These are phyloP conservation scores for Acridotheres tristis DNA, from an alignment of 2,797 vertebrate genomes.

Conservation along the genomic window DNA sequence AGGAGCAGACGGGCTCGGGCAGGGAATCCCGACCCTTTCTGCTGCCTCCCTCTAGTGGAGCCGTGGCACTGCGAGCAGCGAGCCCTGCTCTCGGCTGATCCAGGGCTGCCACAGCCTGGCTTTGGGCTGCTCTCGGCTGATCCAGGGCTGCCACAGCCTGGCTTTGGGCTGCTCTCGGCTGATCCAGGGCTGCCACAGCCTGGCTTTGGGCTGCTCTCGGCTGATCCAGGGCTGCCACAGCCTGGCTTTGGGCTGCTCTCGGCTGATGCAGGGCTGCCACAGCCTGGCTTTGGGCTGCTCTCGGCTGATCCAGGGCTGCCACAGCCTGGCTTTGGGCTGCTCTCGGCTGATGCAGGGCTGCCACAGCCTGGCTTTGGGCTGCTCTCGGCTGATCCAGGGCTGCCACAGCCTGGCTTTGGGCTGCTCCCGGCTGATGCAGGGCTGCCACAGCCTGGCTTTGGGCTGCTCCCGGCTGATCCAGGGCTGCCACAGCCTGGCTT, in stretches of 20 bases:
- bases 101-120: neutral
- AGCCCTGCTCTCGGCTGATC: too few relatives aligned
- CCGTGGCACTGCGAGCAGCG: neutral
- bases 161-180: neutral
- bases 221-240: too few relatives aligned
- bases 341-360: too few relatives aligned
- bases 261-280: too few relatives aligned
- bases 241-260: neutral
- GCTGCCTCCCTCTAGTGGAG: neutral
- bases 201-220: neutral
- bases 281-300: neutral
- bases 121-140: neutral
- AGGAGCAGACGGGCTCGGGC: neutral
- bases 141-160: neutral
- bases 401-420: neutral
- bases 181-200: neutral
- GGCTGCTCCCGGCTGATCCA: too few relatives aligned
- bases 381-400: too few relatives aligned
- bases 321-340: neutral
- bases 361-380: rapidly evolving
- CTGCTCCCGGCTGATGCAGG: too few relatives aligned
- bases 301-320: too few relatives aligned
- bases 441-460: neutral
- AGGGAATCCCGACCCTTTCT: neutral
- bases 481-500: too few relatives aligned